phyloP scores from a whole-genome alignment of 2,888 invertebrate genomes.

The Aquatica leii region DNA sequence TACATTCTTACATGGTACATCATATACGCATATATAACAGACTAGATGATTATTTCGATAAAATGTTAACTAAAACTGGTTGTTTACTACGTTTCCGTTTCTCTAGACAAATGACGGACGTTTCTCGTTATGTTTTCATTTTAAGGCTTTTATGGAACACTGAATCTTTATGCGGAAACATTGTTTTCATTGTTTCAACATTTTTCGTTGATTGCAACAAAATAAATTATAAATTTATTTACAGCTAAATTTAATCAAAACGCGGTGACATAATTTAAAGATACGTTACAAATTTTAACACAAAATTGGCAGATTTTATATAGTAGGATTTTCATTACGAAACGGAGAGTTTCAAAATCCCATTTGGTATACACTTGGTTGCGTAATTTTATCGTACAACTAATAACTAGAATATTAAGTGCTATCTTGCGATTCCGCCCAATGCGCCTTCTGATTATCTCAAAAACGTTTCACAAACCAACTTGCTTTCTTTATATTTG shows the following conservation, averaged over 20 bases:
- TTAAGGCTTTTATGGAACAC: slow-evolving; percentile 36
- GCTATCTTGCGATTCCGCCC: slow-evolving; percentile 54
- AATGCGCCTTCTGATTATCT: slow-evolving; percentile 51
- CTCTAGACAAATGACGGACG: slow-evolving; percentile 36
- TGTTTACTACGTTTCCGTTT: slow-evolving; percentile 35
- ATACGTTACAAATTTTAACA: too few species aligned
- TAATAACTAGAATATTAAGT: slow-evolving; percentile 54
- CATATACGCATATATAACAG: slow-evolving; percentile 5
- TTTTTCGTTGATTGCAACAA: slow-evolving; percentile 24
- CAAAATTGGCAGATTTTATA: slow-evolving; percentile 23
- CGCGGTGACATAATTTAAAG: too few species aligned
- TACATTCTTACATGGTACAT: neutral
- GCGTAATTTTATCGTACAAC: slow-evolving; percentile 44
- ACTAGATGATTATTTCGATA: slow-evolving; percentile 28
- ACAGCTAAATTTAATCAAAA: too few species aligned
- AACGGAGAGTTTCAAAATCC: slow-evolving; percentile 32
- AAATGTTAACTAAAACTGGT: slow-evolving; percentile 34
- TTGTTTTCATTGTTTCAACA: slow-evolving; percentile 27
- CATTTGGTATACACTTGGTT: slow-evolving; percentile 39
- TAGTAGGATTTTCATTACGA: slow-evolving; percentile 27
- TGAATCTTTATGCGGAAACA: slow-evolving; percentile 30
- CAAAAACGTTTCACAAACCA: slow-evolving; percentile 42
- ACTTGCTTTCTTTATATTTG: slow-evolving; percentile 48
- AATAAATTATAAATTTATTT: slow-evolving; percentile 19
- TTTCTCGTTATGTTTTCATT: slow-evolving; percentile 39